Evolutionary conservation across 1,140 invertebrate genomes (phyloP), one percentile per base, ranked within the genome.

Genomic region (Lerema accius): DNA sequence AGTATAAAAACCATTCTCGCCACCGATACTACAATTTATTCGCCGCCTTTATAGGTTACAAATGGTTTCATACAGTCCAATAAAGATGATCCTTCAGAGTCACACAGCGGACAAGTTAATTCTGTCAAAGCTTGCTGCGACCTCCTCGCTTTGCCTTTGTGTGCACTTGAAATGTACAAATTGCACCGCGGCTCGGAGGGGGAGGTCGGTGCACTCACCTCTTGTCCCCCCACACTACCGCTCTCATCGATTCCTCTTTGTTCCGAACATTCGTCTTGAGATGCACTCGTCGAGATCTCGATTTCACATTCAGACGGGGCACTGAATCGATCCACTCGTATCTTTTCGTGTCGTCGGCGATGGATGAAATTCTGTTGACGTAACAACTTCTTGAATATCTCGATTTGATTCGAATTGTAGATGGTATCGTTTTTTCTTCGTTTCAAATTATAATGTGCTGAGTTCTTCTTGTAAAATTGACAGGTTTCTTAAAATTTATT

Each of bases 111-210:
- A 87, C 84, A 86, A 90, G 86, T 90, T 89, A 90, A 90, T 90
- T 86, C 83, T 89, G 87, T 90, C 84, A 89, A 89, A 87, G 85
- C 84, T 82, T 71, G 76, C 74, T 77, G 80, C 80, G 83, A 88
- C 78, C 83, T 84, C 80, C 78, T 84, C 85, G 82, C 77, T 68
- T 84, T 76, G 85, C 79, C 83, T 90, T 90, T 90, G 85, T 87
- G 80, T 86, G 85, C 82, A 87, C 82, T 90, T 88, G 87, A 90
- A 88, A 90, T 87, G 85, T 86, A 90, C 87, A 90, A 90, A 89
- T 90, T 90, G 84, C 87, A 87, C 77, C 78, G 81, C 77, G 78
- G 71, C 70, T 71, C 69, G 73, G 46, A 71, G 74, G 72, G 75
- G 78, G 77, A 82, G 83, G 83, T 82, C 83, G 81, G 53, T 85